Conservation (phyloP, 2,797 vertebrate genomes). For the Anniella stebbinsi region DNA sequence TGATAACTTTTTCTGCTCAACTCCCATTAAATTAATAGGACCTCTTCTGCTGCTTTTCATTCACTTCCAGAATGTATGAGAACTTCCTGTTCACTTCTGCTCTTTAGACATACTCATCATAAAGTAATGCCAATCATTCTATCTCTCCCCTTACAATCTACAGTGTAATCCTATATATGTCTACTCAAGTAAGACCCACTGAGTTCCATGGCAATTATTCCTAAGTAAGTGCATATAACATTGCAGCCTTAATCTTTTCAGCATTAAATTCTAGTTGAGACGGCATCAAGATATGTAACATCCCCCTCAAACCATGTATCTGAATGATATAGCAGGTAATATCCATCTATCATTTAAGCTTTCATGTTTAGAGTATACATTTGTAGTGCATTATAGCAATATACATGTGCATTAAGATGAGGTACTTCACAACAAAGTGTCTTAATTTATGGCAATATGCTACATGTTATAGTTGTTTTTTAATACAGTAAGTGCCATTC, state of each 20-base stretch:
- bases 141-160: neutral
- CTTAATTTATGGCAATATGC: conserved; percentile 11
- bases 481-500: neutral
- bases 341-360: neutral
- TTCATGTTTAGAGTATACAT: conserved; percentile 7
- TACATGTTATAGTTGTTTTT: neutral
- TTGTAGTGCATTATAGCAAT: conserved; percentile 5
- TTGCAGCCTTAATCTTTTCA: neutral
- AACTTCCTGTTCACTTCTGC: neutral
- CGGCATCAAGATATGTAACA: neutral
- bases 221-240: neutral
- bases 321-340: neutral
- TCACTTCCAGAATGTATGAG: neutral
- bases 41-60: neutral
- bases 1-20: neutral
- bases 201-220: neutral
- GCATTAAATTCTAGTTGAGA: neutral
- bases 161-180: no score
- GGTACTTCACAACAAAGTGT: neutral
- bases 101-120: neutral
- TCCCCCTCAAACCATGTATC: neutral
- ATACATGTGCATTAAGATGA: neutral
- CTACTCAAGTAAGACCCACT: neutral
- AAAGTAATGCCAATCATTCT: neutral
- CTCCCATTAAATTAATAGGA: neutral